phyloP scores from a whole-genome alignment of 2,797 vertebrate genomes.

The Acropternis orthonyx region DNA sequence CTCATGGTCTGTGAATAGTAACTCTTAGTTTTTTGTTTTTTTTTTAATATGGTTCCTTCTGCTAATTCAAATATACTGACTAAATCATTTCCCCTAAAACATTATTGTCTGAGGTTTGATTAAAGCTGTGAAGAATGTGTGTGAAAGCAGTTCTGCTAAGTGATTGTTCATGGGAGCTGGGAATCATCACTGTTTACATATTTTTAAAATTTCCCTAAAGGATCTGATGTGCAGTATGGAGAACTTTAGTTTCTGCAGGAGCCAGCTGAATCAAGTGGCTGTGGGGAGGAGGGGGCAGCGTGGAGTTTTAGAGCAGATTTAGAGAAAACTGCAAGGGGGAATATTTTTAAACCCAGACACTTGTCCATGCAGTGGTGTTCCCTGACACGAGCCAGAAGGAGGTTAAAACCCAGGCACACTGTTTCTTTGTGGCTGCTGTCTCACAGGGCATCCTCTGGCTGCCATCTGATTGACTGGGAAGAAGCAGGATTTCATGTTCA shows the following conservation, averaged over 20 bases:
- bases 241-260: neutral
- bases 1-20: neutral
- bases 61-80: neutral
- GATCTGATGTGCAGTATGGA: neutral
- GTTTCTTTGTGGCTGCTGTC: neutral
- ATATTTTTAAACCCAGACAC: neutral
- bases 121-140: constrained; percentile 50
- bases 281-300: neutral
- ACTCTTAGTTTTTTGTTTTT: too few relatives aligned
- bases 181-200: constrained; percentile 43
- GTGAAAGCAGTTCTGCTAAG: constrained; percentile 46
- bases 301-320: neutral
- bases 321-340: neutral
- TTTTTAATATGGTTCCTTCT: neutral
- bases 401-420: neutral
- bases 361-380: neutral
- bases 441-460: neutral
- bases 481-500: constrained; percentile 30
- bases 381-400: rapidly evolving
- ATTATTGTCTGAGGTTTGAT: constrained; percentile 8
- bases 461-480: neutral
- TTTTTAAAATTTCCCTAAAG: neutral
- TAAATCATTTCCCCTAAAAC: constrained; percentile 24
- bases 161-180: constrained; percentile 39
- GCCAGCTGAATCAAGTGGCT: constrained; percentile 4